Evolutionary conservation across 2,113 vertebrate species (phyloP).

Genomic region (Triplophysa tibetana): DNA sequence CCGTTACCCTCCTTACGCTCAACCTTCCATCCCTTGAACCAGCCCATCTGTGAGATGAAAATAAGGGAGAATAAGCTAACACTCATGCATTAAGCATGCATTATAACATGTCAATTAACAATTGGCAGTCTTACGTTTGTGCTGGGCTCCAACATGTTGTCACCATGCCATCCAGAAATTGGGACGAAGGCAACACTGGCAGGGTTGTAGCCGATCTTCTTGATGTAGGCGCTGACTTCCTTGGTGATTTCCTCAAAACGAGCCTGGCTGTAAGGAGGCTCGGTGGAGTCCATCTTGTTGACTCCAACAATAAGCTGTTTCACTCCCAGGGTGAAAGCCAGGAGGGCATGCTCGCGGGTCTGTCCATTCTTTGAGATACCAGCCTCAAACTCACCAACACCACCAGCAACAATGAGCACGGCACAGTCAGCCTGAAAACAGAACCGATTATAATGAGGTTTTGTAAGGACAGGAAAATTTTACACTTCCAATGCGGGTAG

Average conservation of each 20-base stretch:
- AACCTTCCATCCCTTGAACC: slow-evolving; percentile 80
- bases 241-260: slow-evolving; percentile 78
- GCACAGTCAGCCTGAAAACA: slow-evolving; percentile 63
- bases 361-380: slow-evolving; percentile 69
- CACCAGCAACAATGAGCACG: slow-evolving; percentile 66
- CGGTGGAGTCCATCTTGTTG: slow-evolving; percentile 82
- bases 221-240: slow-evolving; percentile 80
- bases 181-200: slow-evolving; percentile 74
- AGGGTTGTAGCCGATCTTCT: slow-evolving; percentile 81
- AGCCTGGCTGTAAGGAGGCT: slow-evolving; percentile 75
- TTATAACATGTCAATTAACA: background rate
- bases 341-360: slow-evolving; percentile 67
- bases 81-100: background rate
- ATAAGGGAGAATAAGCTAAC: background rate
- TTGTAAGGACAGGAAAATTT: too few species aligned
- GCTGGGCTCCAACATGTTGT: slow-evolving; percentile 79
- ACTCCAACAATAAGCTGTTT: slow-evolving; percentile 78
- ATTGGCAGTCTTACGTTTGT: slow-evolving; percentile 60
- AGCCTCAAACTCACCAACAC: slow-evolving; percentile 67
- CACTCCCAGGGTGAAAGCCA: slow-evolving; percentile 67
- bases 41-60: slow-evolving; percentile 65
- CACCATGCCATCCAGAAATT: slow-evolving; percentile 80
- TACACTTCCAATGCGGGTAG: too few species aligned
- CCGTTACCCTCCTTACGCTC: slow-evolving; percentile 75
- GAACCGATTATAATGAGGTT: background rate